phyloP scores from a whole-genome alignment of 2,113 vertebrate genomes.

The Mormoops blainvillei region DNA sequence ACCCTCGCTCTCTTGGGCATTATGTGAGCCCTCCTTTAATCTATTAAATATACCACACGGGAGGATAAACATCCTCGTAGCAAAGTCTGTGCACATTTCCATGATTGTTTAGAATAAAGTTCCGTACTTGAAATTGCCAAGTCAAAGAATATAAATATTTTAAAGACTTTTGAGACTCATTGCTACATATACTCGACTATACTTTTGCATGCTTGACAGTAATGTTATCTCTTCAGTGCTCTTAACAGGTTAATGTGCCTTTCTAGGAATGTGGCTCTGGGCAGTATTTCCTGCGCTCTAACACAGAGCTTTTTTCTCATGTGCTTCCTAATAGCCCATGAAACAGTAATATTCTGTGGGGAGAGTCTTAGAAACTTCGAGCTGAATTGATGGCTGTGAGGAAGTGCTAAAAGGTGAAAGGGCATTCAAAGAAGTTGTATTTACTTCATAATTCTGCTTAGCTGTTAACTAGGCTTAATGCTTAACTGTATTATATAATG shows the following conservation, averaged over 20 bases:
- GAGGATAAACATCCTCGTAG: not conserved
- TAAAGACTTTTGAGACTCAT: not conserved
- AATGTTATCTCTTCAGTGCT: not conserved
- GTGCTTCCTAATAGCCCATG: not conserved
- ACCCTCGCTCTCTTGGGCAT: not conserved
- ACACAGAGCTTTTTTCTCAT: not conserved
- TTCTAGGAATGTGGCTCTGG: not conserved
- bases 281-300: not conserved
- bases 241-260: not conserved
- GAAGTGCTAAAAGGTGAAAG: not conserved
- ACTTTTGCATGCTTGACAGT: not conserved
- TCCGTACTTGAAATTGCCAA: not conserved
- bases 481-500: not conserved
- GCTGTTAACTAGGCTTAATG: not conserved
- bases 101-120: not conserved
- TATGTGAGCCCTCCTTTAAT: not conserved
- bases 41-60: not conserved
- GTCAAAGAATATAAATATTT: not conserved
- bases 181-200: not conserved
- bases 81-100: not conserved
- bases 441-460: not conserved
- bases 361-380: conserved; percentile 8
- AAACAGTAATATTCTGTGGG: not conserved
- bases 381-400: not conserved
- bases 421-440: not conserved